Evolutionary conservation across 37 sponge, comb jelly and placozoan species (phyloP).

Genomic region (Crambe crambe): DNA sequence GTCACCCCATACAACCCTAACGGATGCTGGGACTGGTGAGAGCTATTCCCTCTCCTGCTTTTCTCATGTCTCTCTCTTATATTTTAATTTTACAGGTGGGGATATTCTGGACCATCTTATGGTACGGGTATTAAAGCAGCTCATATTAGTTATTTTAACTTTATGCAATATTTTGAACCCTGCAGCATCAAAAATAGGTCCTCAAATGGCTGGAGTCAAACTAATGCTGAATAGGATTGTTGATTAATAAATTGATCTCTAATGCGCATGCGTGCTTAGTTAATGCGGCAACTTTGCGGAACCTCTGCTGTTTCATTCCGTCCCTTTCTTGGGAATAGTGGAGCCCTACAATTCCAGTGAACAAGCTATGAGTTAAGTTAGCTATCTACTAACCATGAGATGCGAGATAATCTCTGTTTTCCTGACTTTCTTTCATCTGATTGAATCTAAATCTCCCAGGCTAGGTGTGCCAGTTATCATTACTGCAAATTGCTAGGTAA

Average conservation of each 20-base stretch:
- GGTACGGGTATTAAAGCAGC: slow-evolving; percentile 35
- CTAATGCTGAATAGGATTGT: slow-evolving; percentile 60
- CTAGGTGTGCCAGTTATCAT: no score
- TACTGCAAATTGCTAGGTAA: no score
- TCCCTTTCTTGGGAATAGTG: not conserved
- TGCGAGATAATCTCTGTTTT: no score
- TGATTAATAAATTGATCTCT: not conserved
- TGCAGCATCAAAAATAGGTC: slow-evolving; percentile 68
- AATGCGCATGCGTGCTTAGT: no score
- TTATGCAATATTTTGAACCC: not conserved
- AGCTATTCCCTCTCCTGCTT: not conserved
- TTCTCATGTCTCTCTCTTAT: not conserved
- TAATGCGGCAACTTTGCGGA: no score
- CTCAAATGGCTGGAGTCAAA: slow-evolving; percentile 72
- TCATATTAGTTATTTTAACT: no score
- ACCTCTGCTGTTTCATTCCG: no score
- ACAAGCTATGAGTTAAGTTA: not conserved
- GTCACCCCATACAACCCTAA: slow-evolving; percentile 49
- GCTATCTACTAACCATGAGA: no score
- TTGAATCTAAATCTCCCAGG: no score
- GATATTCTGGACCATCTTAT: slow-evolving; percentile 61
- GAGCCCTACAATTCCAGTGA: not conserved
- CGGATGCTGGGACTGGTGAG: slow-evolving; percentile 90
- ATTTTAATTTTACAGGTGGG: slow-evolving; percentile 63
- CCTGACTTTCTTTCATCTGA: no score